Percentiles rank a stretch among this genome's conserved stretches.
Conservation (phyloP, 2,113 vertebrate species). For the Zosterops borbonicus region DNA sequence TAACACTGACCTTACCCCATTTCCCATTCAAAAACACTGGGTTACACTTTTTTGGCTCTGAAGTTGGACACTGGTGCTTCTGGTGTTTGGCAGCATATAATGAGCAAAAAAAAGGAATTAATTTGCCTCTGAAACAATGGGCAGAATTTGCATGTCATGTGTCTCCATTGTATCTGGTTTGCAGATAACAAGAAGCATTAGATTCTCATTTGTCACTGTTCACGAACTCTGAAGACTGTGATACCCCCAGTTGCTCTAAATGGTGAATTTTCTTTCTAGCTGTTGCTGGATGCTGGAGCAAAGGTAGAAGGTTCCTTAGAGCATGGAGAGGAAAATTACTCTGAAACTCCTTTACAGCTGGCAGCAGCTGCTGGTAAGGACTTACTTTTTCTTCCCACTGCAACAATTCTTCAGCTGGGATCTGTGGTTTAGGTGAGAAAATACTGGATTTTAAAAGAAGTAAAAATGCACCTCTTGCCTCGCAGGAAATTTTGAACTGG, state of each 20-base stretch:
- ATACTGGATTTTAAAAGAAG: conserved; percentile 22
- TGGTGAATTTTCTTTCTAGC: conserved; percentile 75
- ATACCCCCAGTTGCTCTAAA: conserved; percentile 29
- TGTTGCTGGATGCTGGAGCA: conserved; percentile 92
- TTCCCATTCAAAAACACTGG: conserved; percentile 15
- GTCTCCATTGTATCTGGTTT: conserved; percentile 42
- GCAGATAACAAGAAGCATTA: conserved; percentile 47
- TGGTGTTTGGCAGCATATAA: conserved; percentile 10
- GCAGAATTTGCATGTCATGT: conserved; percentile 41
- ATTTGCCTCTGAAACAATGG: conserved; percentile 14
- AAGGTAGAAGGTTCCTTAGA: conserved; percentile 96
- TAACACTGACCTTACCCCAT: conserved; percentile 14
- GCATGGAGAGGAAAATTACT: conserved; percentile 95
- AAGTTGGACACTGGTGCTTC: conserved; percentile 5
- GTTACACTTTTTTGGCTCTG: conserved; percentile 62
- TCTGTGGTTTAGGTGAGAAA: background rate
- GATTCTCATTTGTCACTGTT: conserved; percentile 44
- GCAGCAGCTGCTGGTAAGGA: conserved; percentile 92
- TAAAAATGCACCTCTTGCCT: conserved; percentile 58
- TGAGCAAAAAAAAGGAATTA: conserved; percentile 59
- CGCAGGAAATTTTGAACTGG: conserved; percentile 97
- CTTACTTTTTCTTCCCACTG: background rate
- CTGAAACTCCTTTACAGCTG: conserved; percentile 94
- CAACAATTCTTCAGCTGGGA: background rate
- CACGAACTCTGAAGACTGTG: background rate